Evolutionary conservation across 2,888 invertebrate genomes (phyloP), one percentile per base, ranked within the genome.

Genomic region (Limnephilus auricula): DNA sequence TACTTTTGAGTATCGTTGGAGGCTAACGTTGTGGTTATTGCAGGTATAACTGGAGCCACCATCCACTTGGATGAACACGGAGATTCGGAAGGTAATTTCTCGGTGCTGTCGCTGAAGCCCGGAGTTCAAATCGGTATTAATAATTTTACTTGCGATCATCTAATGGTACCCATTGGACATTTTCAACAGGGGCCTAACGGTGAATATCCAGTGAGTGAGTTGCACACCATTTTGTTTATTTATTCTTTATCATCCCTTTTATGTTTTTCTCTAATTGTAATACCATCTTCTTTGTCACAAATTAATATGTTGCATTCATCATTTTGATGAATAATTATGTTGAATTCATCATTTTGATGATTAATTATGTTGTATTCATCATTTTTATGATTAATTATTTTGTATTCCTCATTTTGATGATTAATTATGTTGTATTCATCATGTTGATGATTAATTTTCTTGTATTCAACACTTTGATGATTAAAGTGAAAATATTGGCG

Each of bases 21-120:
- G 65, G 18, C 18, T 50, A 25, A 50, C 5, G 65, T n/a, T 6
- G 25, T 65, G 65, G 25, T 65, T 83, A 10, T n/a, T 94, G 0
- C 94, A 99, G 99, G 99, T 97, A 97, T 99, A 94, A 98, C 99
- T 90, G 99, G 99, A 31, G 98, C 99, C 94, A 98, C 97, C 92
- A 99, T 99, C 94, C 98, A 98, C 93, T 96, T 99, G 93, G 99
- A 99, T 95, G 96, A 97, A 93, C 97, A 98, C 93, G 99, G 99
- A 3, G 99, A 99, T 95, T 99, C 99, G 0, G 99, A 99, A 95
- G 99, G 99, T 13, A 99, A 99, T 95, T 99, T 99, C 95, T 99
- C 99, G 0, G 98, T 99, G 90, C 95, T 99, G 92, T 98, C 99
- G 1, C 97, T 98, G 94, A 98, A 97, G 94, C 95, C 95, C 31